A percentile compares a stretch with the other conserved stretches of the same genome.
These are phyloP conservation scores for Orycteropus afer DNA, from an alignment of 2,113 vertebrate genomes.

Conservation along the genomic window DNA sequence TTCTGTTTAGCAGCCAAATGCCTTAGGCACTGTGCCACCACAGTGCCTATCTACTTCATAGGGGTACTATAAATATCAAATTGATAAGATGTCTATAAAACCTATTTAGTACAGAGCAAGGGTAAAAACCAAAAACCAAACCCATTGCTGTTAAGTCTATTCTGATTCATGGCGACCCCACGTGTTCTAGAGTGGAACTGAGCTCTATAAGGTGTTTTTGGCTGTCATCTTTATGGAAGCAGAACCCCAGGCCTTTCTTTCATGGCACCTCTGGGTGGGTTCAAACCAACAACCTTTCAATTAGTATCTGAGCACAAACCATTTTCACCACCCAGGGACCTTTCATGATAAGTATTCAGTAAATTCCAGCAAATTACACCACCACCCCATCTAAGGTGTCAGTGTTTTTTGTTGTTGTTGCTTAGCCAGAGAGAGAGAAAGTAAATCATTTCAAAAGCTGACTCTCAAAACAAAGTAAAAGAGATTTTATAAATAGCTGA, in stretches of 20 bases:
- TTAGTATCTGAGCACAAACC: background rate
- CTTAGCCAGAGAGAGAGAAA: slow-evolving; percentile 14
- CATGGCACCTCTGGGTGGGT: no score
- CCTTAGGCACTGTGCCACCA: no score
- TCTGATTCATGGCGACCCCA: no score
- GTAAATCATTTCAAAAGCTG: slow-evolving; percentile 46
- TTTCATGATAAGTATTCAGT: background rate
- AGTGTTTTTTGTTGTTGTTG: background rate
- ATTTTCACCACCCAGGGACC: background rate
- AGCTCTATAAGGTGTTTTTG: no score
- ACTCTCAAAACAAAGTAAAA: slow-evolving; percentile 11
- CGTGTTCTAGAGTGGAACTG: no score
- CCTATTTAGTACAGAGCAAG: background rate
- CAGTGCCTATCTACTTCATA: background rate
- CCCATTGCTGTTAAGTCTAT: no score
- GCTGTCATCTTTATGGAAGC: no score
- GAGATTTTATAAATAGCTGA: background rate
- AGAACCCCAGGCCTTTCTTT: no score
- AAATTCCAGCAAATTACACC: background rate
- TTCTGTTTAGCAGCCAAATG: no score
- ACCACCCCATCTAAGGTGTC: background rate
- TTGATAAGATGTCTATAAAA: background rate
- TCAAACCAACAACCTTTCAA: background rate
- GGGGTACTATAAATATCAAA: background rate
- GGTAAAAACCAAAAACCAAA: no score